Conservation (phyloP, 2,797 vertebrate genomes). For the Alectoris magna region DNA sequence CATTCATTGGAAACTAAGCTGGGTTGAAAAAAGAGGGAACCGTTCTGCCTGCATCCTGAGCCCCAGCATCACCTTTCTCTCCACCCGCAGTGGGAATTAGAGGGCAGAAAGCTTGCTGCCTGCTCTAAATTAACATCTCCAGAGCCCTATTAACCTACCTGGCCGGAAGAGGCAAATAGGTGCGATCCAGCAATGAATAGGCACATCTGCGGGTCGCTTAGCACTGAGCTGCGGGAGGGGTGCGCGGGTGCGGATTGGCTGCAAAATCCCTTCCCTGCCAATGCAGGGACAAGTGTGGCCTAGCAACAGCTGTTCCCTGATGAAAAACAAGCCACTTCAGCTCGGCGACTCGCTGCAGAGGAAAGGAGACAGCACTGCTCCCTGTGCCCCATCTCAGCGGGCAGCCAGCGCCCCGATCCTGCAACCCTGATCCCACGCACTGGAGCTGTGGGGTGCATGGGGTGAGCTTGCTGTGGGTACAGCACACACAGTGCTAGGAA, state of each 20-base stretch:
- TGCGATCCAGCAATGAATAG: constrained; percentile 55
- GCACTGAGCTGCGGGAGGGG: constrained; percentile 17
- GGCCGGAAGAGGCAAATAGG: constrained; percentile 28
- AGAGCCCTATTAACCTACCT: constrained; percentile 16
- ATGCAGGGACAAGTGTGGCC: constrained; percentile 47
- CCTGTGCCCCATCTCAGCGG: background rate
- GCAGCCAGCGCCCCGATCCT: background rate
- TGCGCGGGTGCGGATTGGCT: constrained; percentile 47
- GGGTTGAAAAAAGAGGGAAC: rapidly evolving
- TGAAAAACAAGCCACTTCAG: constrained; percentile 69
- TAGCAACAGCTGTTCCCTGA: constrained; percentile 72
- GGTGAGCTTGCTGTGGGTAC: background rate
- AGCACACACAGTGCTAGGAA: background rate
- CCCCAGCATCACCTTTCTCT: background rate
- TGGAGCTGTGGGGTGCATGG: rapidly evolving
- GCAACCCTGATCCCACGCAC: background rate
- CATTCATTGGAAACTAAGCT: rapidly evolving
- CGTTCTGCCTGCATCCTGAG: rapidly evolving
- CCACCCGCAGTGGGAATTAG: rapidly evolving
- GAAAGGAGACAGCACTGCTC: background rate
- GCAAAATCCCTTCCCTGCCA: constrained; percentile 11
- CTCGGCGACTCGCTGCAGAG: constrained; percentile 19
- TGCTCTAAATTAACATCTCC: constrained; percentile 42
- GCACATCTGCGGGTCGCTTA: constrained; percentile 40
- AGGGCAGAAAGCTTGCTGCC: background rate